Evolutionary conservation across 1,140 invertebrate genomes (phyloP), one percentile per base, ranked within the genome.

Genomic region (Rhizoglyphus robini): DNA sequence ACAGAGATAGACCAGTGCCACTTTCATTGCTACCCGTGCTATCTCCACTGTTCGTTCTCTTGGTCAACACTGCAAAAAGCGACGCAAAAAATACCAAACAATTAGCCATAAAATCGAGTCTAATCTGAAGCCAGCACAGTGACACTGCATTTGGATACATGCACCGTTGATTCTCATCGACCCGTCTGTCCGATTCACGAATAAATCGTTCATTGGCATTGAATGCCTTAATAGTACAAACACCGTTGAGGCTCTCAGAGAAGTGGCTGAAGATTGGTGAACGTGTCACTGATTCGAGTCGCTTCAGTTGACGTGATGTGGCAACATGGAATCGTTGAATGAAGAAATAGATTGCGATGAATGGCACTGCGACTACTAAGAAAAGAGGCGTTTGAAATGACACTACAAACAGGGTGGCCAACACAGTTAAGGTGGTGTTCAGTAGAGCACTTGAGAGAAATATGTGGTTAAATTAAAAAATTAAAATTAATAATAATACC

Each of bases 1-100:
- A 90, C 70, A 95, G 81, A 0, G 89, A 91, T 31, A 95, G 78
- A n/a, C n/a, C n/a, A n/a, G n/a, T n/a, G n/a, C n/a, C n/a, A n/a
- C n/a, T n/a, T n/a, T n/a, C n/a, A n/a, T n/a, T n/a, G n/a, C n/a
- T n/a, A 46, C 91, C 91, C 49, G 93, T 89, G 48, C 88, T 74
- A 38, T 89, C 89, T 29, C 89, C 77, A 72, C 79, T 83, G 71
- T 84, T 75, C 62, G 74, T 81, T 63, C 87, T 81, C 63, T 84
- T 81, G 38, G 78, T 81, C 30, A 90, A 72, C 3, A 96, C 90
- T 63, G 88, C 86, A 75, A n/a, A n/a, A n/a, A n/a, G n/a, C n/a
- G n/a, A n/a, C n/a, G n/a, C n/a, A n/a, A n/a, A n/a, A n/a, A n/a
- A n/a, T n/a, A n/a, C n/a, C n/a, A n/a, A n/a, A n/a, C n/a, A n/a